Percentiles rank a stretch among this genome's conserved stretches.
Conservation (phyloP, 2,888 invertebrate species). For the Eupithecia subumbrata region DNA sequence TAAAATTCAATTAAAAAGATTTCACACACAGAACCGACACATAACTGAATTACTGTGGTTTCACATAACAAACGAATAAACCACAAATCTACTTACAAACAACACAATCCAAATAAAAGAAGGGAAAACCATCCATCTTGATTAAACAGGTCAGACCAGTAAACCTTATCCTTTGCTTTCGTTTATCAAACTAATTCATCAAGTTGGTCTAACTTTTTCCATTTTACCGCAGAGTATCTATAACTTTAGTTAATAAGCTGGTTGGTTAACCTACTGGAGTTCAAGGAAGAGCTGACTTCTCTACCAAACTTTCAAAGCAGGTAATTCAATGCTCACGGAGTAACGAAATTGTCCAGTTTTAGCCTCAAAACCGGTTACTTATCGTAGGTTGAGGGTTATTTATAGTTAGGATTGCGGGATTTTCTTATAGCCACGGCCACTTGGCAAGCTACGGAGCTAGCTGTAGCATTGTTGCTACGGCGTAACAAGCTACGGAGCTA, state of each 20-base stretch:
- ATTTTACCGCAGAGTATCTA: conserved; percentile 33
- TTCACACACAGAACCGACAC: neutral
- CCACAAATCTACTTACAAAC: neutral
- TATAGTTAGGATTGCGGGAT: neutral
- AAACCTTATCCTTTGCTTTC: conserved; percentile 40
- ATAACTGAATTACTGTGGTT: neutral
- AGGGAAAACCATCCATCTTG: conserved; percentile 34
- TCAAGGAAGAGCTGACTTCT: neutral
- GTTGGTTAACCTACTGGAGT: conserved; percentile 13
- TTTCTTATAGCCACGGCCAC: neutral
- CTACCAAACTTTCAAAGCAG: neutral
- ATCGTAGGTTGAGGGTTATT: neutral
- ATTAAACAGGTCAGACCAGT: conserved; percentile 37
- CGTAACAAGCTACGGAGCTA: no score
- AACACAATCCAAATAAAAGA: conserved; percentile 8
- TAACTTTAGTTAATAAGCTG: conserved; percentile 34
- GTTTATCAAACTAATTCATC: conserved; percentile 43
- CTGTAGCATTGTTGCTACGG: neutral
- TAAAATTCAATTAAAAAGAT: neutral
- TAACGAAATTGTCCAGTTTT: neutral
- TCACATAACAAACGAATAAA: neutral
- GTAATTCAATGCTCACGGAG: neutral
- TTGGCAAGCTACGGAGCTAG: neutral
- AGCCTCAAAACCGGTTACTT: neutral
- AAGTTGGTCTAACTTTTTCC: conserved; percentile 37